Percentiles rank a stretch among this genome's conserved stretches.
These are phyloP conservation scores for Paramormyrops hopkinsi DNA, from an alignment of 2,797 vertebrate genomes.

Conservation along the genomic window DNA sequence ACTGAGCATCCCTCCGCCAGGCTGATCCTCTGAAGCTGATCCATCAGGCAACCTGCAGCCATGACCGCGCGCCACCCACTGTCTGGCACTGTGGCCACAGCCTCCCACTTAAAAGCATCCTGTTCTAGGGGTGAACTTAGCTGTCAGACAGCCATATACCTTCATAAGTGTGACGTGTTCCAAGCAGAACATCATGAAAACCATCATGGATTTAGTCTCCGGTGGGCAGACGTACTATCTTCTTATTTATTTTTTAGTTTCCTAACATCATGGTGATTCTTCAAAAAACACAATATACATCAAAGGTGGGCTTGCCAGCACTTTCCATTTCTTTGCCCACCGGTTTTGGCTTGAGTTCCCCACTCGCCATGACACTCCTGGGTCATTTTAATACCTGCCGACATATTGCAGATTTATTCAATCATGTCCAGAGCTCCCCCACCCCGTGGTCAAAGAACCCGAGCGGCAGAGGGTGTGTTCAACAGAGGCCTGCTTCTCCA, in stretches of 20 bases:
- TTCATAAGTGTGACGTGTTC: background rate
- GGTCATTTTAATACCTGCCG: conserved; percentile 61
- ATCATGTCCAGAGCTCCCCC: conserved; percentile 41
- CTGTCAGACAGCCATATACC: background rate
- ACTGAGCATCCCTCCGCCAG: too few relatives aligned
- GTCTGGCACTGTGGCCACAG: background rate
- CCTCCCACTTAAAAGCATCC: background rate
- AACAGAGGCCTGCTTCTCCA: background rate
- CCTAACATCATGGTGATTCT: background rate
- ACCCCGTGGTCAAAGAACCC: background rate
- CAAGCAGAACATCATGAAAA: background rate
- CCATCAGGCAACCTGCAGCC: background rate
- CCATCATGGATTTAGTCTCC: background rate
- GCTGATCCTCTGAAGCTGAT: background rate
- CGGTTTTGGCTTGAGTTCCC: background rate
- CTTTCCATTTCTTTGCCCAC: background rate
- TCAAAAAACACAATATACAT: background rate
- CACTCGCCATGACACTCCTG: conserved; percentile 37
- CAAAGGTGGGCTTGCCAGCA: background rate
- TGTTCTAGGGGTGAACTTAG: background rate
- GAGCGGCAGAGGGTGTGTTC: background rate
- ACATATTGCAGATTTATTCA: conserved; percentile 51
- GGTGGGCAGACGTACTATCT: background rate
- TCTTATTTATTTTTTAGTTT: background rate
- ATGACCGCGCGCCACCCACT: background rate